Percentiles rank a stretch among this genome's conserved stretches.
These are phyloP conservation scores for Neodontobutis hainanensis DNA, from an alignment of 2,113 vertebrate species.

Conservation along the genomic window DNA sequence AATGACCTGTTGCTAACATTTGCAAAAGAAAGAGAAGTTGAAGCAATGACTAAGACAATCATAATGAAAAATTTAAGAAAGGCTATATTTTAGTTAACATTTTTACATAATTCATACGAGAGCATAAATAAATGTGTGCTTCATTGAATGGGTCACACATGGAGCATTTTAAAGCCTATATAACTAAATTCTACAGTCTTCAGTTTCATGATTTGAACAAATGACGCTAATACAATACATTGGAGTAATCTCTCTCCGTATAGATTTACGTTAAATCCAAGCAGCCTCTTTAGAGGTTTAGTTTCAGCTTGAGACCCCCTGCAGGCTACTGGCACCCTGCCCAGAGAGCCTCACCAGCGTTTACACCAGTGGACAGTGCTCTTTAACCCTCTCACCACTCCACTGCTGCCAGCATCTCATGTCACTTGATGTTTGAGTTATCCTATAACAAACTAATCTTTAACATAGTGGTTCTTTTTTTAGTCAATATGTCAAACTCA, in stretches of 20 bases:
- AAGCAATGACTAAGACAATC: too few relatives aligned
- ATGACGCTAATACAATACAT: constrained; percentile 47
- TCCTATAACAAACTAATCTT: constrained; percentile 29
- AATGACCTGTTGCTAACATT: too few relatives aligned
- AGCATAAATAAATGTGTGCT: too few relatives aligned
- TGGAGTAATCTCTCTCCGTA: constrained; percentile 35
- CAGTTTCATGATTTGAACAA: constrained; percentile 64
- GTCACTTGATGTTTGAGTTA: constrained; percentile 52
- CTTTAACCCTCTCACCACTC: constrained; percentile 61
- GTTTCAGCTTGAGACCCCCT: constrained; percentile 42
- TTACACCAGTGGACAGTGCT: constrained; percentile 34
- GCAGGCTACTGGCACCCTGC: constrained; percentile 45
- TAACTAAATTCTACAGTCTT: too few relatives aligned
- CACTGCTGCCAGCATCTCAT: constrained; percentile 19
- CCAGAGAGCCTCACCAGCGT: constrained; percentile 35
- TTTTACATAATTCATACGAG: too few relatives aligned
- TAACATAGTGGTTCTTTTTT: constrained; percentile 9
- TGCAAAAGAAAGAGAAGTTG: too few relatives aligned
- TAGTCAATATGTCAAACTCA: background rate
- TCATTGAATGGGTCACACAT: too few relatives aligned
- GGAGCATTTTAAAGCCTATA: too few relatives aligned
- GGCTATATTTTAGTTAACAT: too few relatives aligned
- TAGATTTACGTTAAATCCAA: constrained; percentile 65
- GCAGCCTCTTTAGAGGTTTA: constrained; percentile 28
- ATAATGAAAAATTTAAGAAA: too few relatives aligned